Base-by-base conservation (phyloP, 2,888 invertebrate genomes). In the Campoplex nolae region DNA sequence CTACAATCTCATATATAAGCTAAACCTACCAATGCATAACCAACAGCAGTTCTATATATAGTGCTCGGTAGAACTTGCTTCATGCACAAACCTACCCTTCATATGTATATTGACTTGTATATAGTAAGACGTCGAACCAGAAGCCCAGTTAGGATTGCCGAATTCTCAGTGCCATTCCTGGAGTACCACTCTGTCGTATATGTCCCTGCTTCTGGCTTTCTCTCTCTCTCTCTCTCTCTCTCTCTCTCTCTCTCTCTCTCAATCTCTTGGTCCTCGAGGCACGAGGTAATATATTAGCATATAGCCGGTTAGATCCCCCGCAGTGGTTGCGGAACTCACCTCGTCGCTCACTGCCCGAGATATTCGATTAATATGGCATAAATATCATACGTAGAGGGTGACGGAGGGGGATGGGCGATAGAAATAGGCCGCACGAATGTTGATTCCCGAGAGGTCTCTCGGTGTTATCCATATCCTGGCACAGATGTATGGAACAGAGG, bases 351-450 rank as follows among this genome's bases (percentile, higher is more conserved):
- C 87, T 83, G 84, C 87, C 82, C 82, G 88, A 89, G 90, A 88
- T 89, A 89, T 89, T 89, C 92, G 88, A 92, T 92, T 92, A 91
- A 90, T 91, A 90, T 89, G 90, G 90, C 90, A 91, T 91, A 91
- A 92, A 91, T 92, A 91, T 90, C 90, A 89, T 90, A 90, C 89
- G 90, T 88, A 76, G 70, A 78, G 73, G 67, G 58, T 23, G 11
- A 48, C 23, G 28, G 70, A 48, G 16, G 28, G 23, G 62, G 28
- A 62, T 32, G 62, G 62, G 32, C 16, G 32, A 62, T 62, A n/a
- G 75, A 86, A 74, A 83, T 70, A 82, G 82, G 78, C 74, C 82
- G 82, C 71, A 70, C 81, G 84, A 86, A 78, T 76, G 75, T 83
- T 62, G 51, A 51, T 71, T 38, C 45, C 28, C 75, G 56, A 71